A percentile compares a stretch with the other conserved stretches of the same genome.
phyloP scores from a whole-genome alignment of 1,140 invertebrate genomes.

The Bactericera cockerelli region DNA sequence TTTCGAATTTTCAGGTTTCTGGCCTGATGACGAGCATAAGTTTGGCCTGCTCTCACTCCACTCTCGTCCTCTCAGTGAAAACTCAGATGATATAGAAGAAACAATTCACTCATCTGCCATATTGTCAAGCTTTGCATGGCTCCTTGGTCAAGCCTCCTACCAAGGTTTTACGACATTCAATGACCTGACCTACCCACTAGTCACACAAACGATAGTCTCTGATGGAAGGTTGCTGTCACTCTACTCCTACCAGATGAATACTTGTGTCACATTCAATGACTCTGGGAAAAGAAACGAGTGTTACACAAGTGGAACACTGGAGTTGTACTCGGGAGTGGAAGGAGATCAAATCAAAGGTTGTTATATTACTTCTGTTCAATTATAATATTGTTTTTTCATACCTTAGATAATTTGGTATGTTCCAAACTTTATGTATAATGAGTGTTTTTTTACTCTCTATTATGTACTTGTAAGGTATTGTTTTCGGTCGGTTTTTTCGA shows the following conservation, averaged over 20 bases:
- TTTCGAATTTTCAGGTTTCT: conserved; percentile 46
- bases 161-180: conserved; percentile 77
- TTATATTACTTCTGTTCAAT: too few species aligned
- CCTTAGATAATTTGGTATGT: too few species aligned
- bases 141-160: conserved; percentile 62
- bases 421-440: too few species aligned
- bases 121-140: conserved; percentile 58
- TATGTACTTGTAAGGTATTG: too few species aligned
- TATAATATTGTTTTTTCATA: too few species aligned
- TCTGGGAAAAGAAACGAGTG: conserved; percentile 48
- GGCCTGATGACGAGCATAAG: conserved; percentile 51
- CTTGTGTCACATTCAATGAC: too few species aligned
- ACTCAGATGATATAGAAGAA: conserved; percentile 38
- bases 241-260: conserved; percentile 78
- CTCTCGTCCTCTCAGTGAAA: conserved; percentile 32
- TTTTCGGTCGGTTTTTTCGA: too few species aligned
- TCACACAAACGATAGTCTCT: conserved; percentile 67
- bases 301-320: conserved; percentile 51
- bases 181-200: conserved; percentile 75
- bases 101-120: conserved; percentile 53
- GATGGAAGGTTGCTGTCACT: conserved; percentile 72
- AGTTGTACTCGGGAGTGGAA: conserved; percentile 59
- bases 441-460: too few species aligned
- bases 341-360: conserved; percentile 44
- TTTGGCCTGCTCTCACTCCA: conserved; percentile 62